Conservation (phyloP, 2,888 invertebrate species). For the Nymphalis polychloros region DNA sequence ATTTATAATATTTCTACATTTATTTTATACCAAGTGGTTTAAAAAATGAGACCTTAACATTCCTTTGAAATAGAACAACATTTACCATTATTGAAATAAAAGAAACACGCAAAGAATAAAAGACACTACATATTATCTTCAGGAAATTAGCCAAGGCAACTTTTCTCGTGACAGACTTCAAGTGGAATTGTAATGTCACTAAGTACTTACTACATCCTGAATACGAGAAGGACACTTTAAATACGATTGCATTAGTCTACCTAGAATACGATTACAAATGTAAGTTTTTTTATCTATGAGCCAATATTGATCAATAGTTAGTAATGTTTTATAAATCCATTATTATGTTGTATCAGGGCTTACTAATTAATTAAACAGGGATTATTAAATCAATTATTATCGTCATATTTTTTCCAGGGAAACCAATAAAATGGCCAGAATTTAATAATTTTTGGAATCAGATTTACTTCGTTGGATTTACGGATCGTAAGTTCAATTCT, state of each 20-base stretch:
- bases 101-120: too few species aligned
- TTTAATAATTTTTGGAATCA: background rate
- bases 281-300: slow-evolving; percentile 14
- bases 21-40: too few species aligned
- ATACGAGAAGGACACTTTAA: slow-evolving; percentile 44
- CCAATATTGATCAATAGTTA: too few species aligned
- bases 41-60: too few species aligned
- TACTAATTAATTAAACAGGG: background rate
- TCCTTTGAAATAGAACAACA: too few species aligned
- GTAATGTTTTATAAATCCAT: too few species aligned
- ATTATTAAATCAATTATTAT: too few species aligned
- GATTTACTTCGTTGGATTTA: slow-evolving; percentile 9
- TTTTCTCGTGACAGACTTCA: slow-evolving; percentile 46
- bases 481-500: slow-evolving; percentile 6
- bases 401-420: slow-evolving; percentile 9
- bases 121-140: slow-evolving; percentile 17
- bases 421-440: slow-evolving; percentile 10
- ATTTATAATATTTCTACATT: too few species aligned
- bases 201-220: slow-evolving; percentile 56
- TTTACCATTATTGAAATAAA: too few species aligned
- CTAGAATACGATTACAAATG: slow-evolving; percentile 39
- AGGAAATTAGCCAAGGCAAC: slow-evolving; percentile 50
- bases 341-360: too few species aligned
- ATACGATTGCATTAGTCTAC: slow-evolving; percentile 54
- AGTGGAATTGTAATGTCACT: slow-evolving; percentile 44